phyloP scores from a whole-genome alignment of 2,888 invertebrate genomes.

The Elegia similella region DNA sequence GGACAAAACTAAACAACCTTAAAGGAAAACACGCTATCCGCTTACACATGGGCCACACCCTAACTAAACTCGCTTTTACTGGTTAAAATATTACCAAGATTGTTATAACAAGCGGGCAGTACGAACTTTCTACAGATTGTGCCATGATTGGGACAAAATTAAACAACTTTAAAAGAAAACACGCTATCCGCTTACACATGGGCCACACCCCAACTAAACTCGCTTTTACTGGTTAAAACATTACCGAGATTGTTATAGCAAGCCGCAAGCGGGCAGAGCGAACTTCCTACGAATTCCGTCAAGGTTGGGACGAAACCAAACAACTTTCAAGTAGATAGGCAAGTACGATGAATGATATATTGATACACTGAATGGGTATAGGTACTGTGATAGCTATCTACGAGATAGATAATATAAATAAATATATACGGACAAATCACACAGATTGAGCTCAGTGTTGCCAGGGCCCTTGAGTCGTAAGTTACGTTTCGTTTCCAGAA shows the following conservation, averaged over 20 bases:
- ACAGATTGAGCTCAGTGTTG: too few relatives aligned
- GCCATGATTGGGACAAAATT: neutral
- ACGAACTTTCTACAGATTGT: neutral
- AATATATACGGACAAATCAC: too few relatives aligned
- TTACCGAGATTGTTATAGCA: constrained; percentile 2
- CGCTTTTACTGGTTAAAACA: neutral
- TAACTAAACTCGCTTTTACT: neutral
- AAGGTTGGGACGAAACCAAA: neutral
- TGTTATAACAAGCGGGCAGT: neutral
- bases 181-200: neutral
- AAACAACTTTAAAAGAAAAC: neutral
- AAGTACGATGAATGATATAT: too few relatives aligned
- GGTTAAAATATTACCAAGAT: constrained; percentile 1
- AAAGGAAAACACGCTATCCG: neutral
- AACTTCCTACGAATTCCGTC: neutral
- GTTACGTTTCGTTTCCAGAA: too few relatives aligned
- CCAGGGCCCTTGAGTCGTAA: too few relatives aligned
- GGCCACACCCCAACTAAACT: neutral
- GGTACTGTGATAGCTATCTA: too few relatives aligned
- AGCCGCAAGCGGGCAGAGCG: neutral
- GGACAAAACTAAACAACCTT: neutral
- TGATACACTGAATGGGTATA: too few relatives aligned
- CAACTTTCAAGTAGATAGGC: neutral
- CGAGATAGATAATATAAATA: too few relatives aligned
- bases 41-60: neutral